Percentiles rank a stretch among this genome's conserved stretches.
Evolutionary conservation across 2,113 vertebrate species (phyloP).

Genomic region (Dermatemys mawii): DNA sequence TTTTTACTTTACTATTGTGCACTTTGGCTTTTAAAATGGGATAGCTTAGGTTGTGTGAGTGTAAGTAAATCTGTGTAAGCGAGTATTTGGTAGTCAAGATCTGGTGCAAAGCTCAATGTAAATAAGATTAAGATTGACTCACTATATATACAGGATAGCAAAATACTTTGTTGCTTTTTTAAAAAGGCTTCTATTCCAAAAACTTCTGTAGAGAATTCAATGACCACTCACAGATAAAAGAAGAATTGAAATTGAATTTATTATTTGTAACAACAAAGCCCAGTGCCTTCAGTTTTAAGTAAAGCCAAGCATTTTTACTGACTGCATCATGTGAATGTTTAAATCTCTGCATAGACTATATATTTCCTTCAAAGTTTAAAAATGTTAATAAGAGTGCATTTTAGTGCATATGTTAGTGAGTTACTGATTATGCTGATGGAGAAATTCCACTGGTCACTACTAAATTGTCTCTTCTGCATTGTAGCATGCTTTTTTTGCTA

Average conservation of each 20-base stretch:
- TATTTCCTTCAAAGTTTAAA: neutral
- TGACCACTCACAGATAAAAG: neutral
- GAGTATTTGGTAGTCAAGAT: neutral
- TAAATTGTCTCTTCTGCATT: neutral
- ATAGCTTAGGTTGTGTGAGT: too few species aligned
- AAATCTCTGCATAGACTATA: neutral
- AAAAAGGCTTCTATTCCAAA: neutral
- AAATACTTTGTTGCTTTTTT: neutral
- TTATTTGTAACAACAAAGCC: neutral
- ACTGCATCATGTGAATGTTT: neutral
- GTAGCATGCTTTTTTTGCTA: neutral
- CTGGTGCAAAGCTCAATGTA: neutral
- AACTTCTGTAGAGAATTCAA: accelerated
- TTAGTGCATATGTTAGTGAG: neutral
- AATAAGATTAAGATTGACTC: neutral
- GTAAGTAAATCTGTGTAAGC: neutral
- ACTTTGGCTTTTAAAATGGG: too few species aligned
- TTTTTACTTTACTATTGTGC: neutral
- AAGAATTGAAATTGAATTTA: neutral
- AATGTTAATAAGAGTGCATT: neutral
- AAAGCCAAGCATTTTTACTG: neutral
- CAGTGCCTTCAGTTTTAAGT: neutral
- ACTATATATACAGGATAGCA: neutral
- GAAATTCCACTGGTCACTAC: neutral
- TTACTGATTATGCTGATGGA: neutral